phyloP scores from a whole-genome alignment of 2,797 vertebrate species.

The Pipistrellus kuhlii region DNA sequence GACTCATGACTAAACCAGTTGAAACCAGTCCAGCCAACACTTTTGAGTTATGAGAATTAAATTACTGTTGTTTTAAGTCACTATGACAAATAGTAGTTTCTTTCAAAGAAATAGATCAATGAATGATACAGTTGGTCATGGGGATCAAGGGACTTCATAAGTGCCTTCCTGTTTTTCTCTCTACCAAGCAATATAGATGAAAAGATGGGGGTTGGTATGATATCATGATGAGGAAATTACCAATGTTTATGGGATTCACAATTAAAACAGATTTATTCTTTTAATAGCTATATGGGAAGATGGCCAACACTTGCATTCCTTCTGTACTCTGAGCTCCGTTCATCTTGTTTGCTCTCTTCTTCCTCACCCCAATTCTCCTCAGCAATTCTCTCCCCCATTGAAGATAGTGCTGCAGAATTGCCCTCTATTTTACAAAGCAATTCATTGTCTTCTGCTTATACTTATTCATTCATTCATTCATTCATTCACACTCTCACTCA shows the following conservation, averaged over 20 bases:
- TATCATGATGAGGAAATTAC: constrained; percentile 9
- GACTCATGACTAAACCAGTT: not conserved
- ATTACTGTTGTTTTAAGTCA: not conserved
- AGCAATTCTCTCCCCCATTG: not conserved
- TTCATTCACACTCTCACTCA: not conserved
- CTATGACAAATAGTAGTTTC: not conserved
- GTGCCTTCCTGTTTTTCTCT: not conserved
- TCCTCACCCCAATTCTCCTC: not conserved
- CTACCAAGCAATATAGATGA: not conserved
- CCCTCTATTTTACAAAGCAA: not conserved
- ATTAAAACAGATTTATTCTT: constrained; percentile 54
- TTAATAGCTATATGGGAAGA: constrained; percentile 44
- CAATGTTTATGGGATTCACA: not conserved
- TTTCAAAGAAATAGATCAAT: not conserved
- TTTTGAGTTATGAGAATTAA: not conserved
- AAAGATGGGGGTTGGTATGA: not conserved
- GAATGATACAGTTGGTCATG: not conserved
- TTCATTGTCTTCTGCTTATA: not conserved
- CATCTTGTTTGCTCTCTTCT: not conserved
- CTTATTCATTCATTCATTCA: not conserved
- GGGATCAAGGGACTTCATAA: not conserved
- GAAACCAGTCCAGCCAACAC: not conserved
- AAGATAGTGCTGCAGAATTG: not conserved
- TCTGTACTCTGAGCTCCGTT: not conserved
- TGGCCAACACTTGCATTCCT: not conserved